phyloP scores from a whole-genome alignment of 2,113 vertebrate species.

The Potamarius usumacintae region DNA sequence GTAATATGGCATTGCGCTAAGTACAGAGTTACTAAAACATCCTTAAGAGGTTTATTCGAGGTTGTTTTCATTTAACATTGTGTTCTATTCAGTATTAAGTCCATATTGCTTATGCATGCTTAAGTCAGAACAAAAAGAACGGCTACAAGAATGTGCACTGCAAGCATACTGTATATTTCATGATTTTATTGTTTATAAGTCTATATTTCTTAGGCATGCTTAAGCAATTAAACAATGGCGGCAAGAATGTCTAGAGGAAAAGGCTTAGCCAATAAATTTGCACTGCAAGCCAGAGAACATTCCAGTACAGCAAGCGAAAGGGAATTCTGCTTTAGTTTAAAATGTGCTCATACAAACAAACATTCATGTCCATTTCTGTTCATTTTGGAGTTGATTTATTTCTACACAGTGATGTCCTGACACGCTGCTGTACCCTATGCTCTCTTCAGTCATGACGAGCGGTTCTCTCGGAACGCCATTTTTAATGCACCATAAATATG shows the following conservation, averaged over 20 bases:
- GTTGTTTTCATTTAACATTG: background rate
- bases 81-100: background rate
- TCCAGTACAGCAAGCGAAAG: background rate
- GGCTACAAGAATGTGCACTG: background rate
- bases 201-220: slow-evolving; percentile 10
- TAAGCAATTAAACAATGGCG: background rate
- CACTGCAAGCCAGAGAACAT: background rate
- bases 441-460: background rate
- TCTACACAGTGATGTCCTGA: background rate
- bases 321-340: background rate
- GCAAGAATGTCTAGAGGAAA: background rate
- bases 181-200: background rate
- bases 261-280: background rate
- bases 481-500: background rate
- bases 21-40: background rate
- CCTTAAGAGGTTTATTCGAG: background rate
- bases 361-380: background rate
- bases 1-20: background rate
- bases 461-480: background rate
- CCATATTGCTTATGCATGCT: slow-evolving; percentile 21
- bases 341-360: background rate
- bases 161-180: background rate
- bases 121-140: background rate
- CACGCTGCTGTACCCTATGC: background rate
- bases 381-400: background rate